These are phyloP conservation scores for Lutjanus argentimaculatus DNA, from an alignment of 2,797 vertebrate species.

Conservation along the genomic window DNA sequence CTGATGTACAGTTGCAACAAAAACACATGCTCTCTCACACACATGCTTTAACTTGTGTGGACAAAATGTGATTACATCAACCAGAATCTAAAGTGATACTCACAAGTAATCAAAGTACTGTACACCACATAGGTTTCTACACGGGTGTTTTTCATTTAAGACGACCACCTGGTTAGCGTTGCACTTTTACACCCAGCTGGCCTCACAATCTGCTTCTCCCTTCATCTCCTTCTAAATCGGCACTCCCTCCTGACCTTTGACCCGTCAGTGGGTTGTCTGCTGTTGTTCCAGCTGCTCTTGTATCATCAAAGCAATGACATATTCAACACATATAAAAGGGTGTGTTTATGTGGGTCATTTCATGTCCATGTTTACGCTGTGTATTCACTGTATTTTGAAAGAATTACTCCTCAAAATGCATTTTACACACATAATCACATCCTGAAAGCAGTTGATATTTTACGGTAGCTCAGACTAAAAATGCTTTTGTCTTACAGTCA, in stretches of 20 bases:
- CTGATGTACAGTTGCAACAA: constrained; percentile 13
- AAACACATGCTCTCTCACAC: constrained; percentile 5
- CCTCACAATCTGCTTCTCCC: constrained; percentile 10
- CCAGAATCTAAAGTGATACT: constrained; percentile 14
- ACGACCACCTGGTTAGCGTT: constrained; percentile 65
- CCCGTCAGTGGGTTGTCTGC: constrained; percentile 38
- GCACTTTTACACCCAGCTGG: constrained; percentile 53
- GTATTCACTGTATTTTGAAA: constrained; percentile 3
- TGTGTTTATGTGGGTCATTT: background rate
- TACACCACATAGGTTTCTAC: background rate
- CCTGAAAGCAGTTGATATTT: background rate
- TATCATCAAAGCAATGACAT: constrained; percentile 19
- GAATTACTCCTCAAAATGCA: background rate
- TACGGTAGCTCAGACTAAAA: constrained; percentile 8
- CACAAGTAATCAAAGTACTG: constrained; percentile 1
- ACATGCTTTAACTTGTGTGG: background rate
- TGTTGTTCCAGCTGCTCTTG: constrained; percentile 57
- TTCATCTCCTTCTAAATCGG: constrained; percentile 52
- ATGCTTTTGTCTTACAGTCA: background rate
- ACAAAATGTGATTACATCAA: constrained; percentile 26
- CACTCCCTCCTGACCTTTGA: constrained; percentile 62
- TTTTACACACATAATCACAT: background rate
- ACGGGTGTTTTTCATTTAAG: constrained; percentile 60
- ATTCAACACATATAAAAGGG: constrained; percentile 14
- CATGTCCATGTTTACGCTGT: background rate